Percentiles rank a stretch among this genome's conserved stretches.
Conservation (phyloP, 2,113 vertebrate genomes). For the Leiothrix lutea region DNA sequence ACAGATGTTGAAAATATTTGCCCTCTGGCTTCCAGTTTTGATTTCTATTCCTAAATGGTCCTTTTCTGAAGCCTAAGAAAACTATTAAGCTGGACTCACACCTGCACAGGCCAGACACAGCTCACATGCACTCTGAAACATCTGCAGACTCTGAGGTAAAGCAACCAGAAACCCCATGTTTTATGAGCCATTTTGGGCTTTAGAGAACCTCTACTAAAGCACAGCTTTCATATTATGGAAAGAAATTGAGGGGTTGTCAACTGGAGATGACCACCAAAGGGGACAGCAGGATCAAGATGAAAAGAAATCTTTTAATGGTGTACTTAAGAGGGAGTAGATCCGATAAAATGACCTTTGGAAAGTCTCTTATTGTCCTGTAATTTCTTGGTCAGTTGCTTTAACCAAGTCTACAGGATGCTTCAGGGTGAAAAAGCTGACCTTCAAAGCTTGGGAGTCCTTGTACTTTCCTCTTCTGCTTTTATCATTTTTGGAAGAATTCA, state of each 20-base stretch:
- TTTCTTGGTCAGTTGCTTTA: constrained; percentile 8
- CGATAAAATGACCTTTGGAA: not conserved
- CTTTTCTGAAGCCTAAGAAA: constrained; percentile 9
- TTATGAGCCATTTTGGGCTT: constrained; percentile 2
- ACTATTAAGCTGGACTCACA: not conserved
- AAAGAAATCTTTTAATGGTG: not conserved
- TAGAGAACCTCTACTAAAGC: not conserved
- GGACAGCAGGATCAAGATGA: not conserved
- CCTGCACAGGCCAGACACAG: not conserved
- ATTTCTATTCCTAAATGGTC: constrained; percentile 3
- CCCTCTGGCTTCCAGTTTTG: constrained; percentile 2
- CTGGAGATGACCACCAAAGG: not conserved
- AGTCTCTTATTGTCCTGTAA: not conserved
- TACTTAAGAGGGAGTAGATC: not conserved
- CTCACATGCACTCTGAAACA: not conserved
- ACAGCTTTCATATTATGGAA: not conserved
- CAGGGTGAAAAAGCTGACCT: not conserved
- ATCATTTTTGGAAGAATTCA: constrained; percentile 9
- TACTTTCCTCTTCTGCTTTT: constrained; percentile 6
- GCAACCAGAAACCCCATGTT: not conserved
- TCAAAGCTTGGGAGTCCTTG: not conserved
- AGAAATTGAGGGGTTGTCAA: not conserved
- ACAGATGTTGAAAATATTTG: constrained; percentile 7
- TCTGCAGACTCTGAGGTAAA: not conserved
- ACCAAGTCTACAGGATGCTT: not conserved